Evolutionary conservation across 1,140 invertebrate species (phyloP).

Genomic region (Pseudomyrmex pallidus): DNA sequence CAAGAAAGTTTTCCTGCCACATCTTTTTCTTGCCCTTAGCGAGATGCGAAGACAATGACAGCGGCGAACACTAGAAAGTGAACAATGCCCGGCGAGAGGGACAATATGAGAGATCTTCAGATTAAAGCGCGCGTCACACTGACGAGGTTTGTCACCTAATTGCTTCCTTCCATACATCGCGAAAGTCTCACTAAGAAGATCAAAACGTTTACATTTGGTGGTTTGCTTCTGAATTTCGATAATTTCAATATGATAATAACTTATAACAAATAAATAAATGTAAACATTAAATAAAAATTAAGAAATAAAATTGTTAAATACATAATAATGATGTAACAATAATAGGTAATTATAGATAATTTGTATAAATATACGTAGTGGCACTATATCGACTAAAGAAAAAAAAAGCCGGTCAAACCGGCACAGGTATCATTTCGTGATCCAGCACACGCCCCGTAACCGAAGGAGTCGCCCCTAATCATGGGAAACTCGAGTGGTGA

Average conservation of each 20-base stretch:
- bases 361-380: no score
- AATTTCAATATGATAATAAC: not conserved
- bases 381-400: no score
- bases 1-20: conserved; percentile 51
- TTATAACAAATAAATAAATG: not conserved
- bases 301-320: no score
- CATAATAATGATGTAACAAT: no score
- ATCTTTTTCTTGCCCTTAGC: conserved; percentile 24
- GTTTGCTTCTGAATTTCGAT: not conserved
- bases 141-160: conserved; percentile 76
- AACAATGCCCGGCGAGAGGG: conserved; percentile 67
- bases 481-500: conserved; percentile 77
- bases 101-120: conserved; percentile 22
- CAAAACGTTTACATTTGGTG: not conserved
- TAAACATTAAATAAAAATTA: no score
- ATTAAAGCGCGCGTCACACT: conserved; percentile 55
- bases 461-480: conserved; percentile 57
- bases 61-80: conserved; percentile 43
- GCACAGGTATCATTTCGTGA: not conserved
- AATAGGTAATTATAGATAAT: no score
- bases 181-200: not conserved
- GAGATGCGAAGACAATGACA: conserved; percentile 74
- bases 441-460: conserved; percentile 16
- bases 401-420: conserved; percentile 1
- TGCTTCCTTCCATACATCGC: conserved; percentile 66